A percentile compares a stretch with the other conserved stretches of the same genome.
phyloP scores from a whole-genome alignment of 2,888 invertebrate genomes.

The Hirtodrosophila histrioides region DNA sequence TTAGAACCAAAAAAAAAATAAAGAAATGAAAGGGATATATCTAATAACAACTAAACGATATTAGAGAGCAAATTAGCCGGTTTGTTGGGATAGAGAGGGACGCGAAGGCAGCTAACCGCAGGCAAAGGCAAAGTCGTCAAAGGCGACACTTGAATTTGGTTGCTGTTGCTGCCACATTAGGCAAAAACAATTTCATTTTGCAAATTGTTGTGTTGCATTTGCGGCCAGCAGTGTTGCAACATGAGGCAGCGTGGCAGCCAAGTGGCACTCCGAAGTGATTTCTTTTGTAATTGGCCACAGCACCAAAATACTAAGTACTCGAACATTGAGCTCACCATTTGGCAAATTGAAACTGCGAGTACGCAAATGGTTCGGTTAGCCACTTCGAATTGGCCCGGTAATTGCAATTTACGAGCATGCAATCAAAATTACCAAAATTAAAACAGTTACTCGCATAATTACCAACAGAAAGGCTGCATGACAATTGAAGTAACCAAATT shows the following conservation, averaged over 20 bases:
- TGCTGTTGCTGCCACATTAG: constrained; percentile 25
- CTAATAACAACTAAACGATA: constrained; percentile 77
- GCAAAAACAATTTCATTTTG: constrained; percentile 71
- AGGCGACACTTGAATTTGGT: constrained; percentile 41
- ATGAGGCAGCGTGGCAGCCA: constrained; percentile 21
- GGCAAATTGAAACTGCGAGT: constrained; percentile 57
- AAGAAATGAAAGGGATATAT: constrained; percentile 26
- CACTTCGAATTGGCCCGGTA: constrained; percentile 37
- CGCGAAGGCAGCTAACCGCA: constrained; percentile 36
- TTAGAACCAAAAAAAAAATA: constrained; percentile 25
- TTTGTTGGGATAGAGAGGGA: constrained; percentile 11
- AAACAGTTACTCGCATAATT: constrained; percentile 40
- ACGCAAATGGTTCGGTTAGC: constrained; percentile 47
- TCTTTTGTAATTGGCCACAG: constrained; percentile 54
- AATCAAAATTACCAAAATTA: constrained; percentile 36
- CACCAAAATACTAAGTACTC: constrained; percentile 28
- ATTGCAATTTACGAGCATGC: constrained; percentile 51
- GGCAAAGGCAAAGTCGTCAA: constrained; percentile 31
- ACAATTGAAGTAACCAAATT: constrained; percentile 5
- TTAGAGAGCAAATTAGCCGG: constrained; percentile 63
- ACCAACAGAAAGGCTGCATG: background rate
- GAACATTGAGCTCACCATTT: constrained; percentile 38
- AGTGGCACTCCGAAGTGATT: constrained; percentile 42
- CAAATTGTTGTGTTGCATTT: constrained; percentile 67
- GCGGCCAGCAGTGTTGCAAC: constrained; percentile 35